Conservation (phyloP, 2,797 vertebrate species). For the Gobio occitaniae region DNA sequence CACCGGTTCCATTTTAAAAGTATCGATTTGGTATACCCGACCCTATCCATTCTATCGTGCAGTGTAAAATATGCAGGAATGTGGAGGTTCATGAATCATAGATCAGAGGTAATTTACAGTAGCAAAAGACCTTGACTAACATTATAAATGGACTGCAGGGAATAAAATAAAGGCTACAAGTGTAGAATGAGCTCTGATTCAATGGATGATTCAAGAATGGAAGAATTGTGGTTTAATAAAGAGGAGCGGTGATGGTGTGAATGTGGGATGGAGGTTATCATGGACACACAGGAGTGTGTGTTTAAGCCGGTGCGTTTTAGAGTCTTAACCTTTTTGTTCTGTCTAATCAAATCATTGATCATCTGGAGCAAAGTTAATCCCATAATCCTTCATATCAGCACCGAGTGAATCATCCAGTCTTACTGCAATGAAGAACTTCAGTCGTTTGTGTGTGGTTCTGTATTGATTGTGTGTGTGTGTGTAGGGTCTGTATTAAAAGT, state of each 20-base stretch:
- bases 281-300: not conserved
- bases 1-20: no score
- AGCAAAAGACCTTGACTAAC: not conserved
- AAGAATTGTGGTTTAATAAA: not conserved
- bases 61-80: not conserved
- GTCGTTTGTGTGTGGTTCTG: not conserved
- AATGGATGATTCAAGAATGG: not conserved
- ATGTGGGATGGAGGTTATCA: conserved; percentile 23
- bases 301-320: conserved; percentile 16
- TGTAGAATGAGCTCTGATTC: not conserved
- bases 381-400: conserved; percentile 43
- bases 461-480: not conserved
- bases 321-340: conserved; percentile 43
- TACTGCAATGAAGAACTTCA: conserved; percentile 24
- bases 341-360: conserved; percentile 47
- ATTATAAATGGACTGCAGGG: not conserved
- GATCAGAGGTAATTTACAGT: not conserved
- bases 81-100: not conserved
- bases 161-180: not conserved
- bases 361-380: conserved; percentile 39
- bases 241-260: not conserved
- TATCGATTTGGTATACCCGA: no score
- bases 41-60: no score
- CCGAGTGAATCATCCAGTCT: conserved; percentile 18
- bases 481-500: conserved; percentile 16